Percentiles rank a stretch among this genome's conserved stretches.
These are phyloP conservation scores for Poliocrania exsul DNA, from an alignment of 2,797 vertebrate species.

Conservation along the genomic window DNA sequence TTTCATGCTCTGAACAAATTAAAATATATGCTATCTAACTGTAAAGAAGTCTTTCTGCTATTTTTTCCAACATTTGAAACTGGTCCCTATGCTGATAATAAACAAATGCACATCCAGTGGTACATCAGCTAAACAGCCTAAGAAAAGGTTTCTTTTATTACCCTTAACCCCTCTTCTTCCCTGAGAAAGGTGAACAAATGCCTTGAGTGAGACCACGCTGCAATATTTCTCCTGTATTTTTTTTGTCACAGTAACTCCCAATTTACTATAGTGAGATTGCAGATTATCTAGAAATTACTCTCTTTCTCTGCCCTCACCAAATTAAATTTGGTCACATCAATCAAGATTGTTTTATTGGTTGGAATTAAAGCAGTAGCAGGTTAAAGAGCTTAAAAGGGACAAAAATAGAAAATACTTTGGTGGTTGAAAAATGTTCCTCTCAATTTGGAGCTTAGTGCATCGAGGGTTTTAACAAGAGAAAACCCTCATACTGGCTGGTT, in stretches of 20 bases:
- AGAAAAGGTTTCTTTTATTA: not conserved
- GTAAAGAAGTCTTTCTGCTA: not conserved
- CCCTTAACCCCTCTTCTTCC: not conserved
- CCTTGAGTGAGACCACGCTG: not conserved
- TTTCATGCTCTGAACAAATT: not conserved
- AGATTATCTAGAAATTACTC: not conserved
- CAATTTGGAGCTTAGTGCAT: not conserved
- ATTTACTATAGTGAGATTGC: not conserved
- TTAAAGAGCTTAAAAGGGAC: constrained; percentile 65
- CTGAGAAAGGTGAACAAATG: not conserved
- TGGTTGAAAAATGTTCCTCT: constrained; percentile 44
- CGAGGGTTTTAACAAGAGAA: constrained; percentile 1
- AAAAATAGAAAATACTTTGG: constrained; percentile 55
- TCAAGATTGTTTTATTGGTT: constrained; percentile 59
- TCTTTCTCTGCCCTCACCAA: not conserved
- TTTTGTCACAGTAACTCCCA: not conserved
- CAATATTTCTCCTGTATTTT: not conserved
- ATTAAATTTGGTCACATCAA: constrained; percentile 45
- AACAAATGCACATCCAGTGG: not conserved
- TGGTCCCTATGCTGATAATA: not conserved
- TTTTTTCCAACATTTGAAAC: not conserved
- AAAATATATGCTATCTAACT: not conserved
- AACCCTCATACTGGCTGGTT: not conserved
- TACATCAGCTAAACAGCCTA: not conserved
- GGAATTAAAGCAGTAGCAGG: constrained; percentile 61